Percentiles rank a stretch among this genome's conserved stretches.
phyloP scores from a whole-genome alignment of 2,797 vertebrate species.

The Platyrinchus mystaceus region DNA sequence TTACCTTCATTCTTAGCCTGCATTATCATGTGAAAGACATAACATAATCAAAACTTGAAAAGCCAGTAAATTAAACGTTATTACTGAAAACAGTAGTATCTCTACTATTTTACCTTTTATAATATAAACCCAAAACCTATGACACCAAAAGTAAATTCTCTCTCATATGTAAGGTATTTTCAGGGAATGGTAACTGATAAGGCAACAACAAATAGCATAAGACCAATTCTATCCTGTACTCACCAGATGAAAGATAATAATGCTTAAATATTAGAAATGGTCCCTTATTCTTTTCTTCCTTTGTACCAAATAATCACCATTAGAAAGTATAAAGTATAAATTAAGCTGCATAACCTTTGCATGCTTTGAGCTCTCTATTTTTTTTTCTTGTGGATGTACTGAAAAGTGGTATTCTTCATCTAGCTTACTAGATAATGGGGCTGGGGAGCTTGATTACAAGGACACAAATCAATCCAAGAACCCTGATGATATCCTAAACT shows the following conservation, averaged over 20 bases:
- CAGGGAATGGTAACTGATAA: neutral
- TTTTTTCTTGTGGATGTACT: neutral
- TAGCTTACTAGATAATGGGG: neutral
- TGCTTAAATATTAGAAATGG: neutral
- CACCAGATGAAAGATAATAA: neutral
- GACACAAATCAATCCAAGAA: neutral
- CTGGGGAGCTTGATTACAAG: constrained; percentile 37
- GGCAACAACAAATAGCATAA: neutral
- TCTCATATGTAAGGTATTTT: neutral
- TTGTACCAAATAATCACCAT: neutral
- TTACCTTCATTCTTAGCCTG: neutral
- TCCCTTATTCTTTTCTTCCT: neutral
- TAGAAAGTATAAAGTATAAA: constrained; percentile 20
- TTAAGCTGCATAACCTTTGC: neutral
- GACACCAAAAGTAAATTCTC: neutral
- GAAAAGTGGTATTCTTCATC: neutral
- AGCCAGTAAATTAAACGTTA: neutral
- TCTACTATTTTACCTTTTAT: neutral
- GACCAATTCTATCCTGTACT: neutral
- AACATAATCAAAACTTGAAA: neutral
- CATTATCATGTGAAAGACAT: neutral
- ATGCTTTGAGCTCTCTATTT: neutral
- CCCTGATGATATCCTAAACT: constrained; percentile 21
- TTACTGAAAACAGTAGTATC: neutral
- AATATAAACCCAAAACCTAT: neutral